Evolutionary conservation across 2,113 vertebrate species (phyloP).

Genomic region (Micromys minutus): DNA sequence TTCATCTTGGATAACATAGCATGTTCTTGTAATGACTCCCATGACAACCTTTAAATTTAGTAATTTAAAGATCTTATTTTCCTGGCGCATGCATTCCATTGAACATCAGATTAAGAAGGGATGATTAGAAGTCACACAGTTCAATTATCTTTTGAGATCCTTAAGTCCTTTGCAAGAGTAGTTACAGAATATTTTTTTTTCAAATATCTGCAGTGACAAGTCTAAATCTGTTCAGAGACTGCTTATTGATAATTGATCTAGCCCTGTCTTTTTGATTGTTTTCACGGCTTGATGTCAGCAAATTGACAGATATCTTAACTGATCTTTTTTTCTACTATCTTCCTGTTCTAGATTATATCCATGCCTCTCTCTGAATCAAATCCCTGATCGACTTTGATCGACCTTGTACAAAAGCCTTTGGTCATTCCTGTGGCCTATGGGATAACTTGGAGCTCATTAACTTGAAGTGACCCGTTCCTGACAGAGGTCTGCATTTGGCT

Average conservation of each 20-base stretch:
- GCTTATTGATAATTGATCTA: neutral
- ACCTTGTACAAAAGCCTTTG: slow-evolving; percentile 6
- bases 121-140: neutral
- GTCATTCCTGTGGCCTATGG: slow-evolving; percentile 27
- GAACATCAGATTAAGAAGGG: neutral
- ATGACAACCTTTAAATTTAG: neutral
- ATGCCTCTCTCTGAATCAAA: slow-evolving; percentile 26
- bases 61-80: neutral
- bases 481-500: neutral
- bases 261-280: neutral
- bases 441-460: slow-evolving; percentile 48
- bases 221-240: slow-evolving; percentile 3
- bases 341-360: slow-evolving; percentile 49
- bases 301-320: slow-evolving; percentile 22
- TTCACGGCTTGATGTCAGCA: slow-evolving; percentile 1
- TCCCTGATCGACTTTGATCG: slow-evolving; percentile 46
- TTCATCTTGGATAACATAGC: slow-evolving; percentile 27
- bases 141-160: neutral
- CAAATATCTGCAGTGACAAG: neutral
- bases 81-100: neutral
- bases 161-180: neutral
- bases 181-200: neutral
- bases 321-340: slow-evolving; percentile 4
- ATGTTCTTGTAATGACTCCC: neutral
- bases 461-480: slow-evolving; percentile 21